phyloP scores from a whole-genome alignment of 2,113 vertebrate species.

The Todiramphus chloris region DNA sequence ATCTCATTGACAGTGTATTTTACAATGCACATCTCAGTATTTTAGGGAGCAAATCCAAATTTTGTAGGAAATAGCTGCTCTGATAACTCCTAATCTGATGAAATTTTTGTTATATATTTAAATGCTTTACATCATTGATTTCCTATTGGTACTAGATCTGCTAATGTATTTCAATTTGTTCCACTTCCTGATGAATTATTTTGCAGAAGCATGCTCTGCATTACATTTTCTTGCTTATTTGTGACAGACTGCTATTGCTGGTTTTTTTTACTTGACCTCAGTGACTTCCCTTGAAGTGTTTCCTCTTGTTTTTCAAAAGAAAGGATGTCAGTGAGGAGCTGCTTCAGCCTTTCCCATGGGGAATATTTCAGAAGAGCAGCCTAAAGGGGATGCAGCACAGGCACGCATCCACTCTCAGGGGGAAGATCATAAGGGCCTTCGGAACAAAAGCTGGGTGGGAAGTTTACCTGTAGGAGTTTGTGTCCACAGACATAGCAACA shows the following conservation, averaged over 20 bases:
- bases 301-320: neutral
- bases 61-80: neutral
- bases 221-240: neutral
- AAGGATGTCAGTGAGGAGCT: neutral
- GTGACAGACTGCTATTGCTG: neutral
- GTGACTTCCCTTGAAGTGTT: neutral
- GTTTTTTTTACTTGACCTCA: neutral
- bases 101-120: neutral
- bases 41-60: neutral
- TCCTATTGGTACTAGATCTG: neutral
- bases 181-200: neutral
- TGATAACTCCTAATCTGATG: neutral
- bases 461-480: neutral
- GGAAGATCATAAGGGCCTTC: neutral
- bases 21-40: neutral
- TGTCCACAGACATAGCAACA: fast-evolving
- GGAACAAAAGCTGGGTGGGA: neutral
- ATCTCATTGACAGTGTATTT: neutral
- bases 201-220: neutral
- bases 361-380: neutral
- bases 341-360: neutral
- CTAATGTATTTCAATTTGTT: neutral
- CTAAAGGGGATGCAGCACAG: neutral
- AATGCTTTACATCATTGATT: neutral
- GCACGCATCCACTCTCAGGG: fast-evolving